phyloP scores from a whole-genome alignment of 2,888 invertebrate genomes.

The Leuctra nigra region DNA sequence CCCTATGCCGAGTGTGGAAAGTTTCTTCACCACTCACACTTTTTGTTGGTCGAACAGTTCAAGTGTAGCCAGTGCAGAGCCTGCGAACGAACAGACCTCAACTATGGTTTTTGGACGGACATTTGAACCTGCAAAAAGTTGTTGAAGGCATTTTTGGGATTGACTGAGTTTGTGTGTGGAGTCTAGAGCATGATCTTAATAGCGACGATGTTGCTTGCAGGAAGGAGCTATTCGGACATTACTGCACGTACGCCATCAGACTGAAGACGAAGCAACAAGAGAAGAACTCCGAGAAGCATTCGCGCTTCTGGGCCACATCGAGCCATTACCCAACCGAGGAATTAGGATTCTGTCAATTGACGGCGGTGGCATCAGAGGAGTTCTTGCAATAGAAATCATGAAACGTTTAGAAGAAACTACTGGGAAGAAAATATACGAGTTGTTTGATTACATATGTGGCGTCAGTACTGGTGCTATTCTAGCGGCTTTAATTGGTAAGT shows the following conservation, averaged over 20 bases:
- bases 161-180: too few relatives aligned
- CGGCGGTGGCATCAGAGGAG: slow-evolving; percentile 86
- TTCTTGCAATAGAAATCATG: slow-evolving; percentile 77
- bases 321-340: slow-evolving; percentile 62
- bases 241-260: slow-evolving; percentile 46
- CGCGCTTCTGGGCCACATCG: slow-evolving; percentile 63
- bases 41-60: too few relatives aligned
- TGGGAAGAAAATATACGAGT: slow-evolving; percentile 58
- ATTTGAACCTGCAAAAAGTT: background rate
- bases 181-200: too few relatives aligned
- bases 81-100: too few relatives aligned
- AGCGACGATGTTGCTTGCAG: too few relatives aligned
- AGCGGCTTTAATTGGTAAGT: slow-evolving; percentile 60
- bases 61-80: too few relatives aligned
- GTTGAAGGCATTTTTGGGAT: background rate
- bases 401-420: slow-evolving; percentile 67
- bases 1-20: too few relatives aligned
- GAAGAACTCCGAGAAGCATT: slow-evolving; percentile 50
- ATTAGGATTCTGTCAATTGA: slow-evolving; percentile 79
- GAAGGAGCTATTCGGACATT: slow-evolving; percentile 62
- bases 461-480: slow-evolving; percentile 81
- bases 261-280: slow-evolving; percentile 38
- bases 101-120: background rate
- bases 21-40: too few relatives aligned
- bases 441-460: slow-evolving; percentile 84